Evolutionary conservation across 1,140 invertebrate genomes (phyloP).

Genomic region (Drosophila yakuba): DNA sequence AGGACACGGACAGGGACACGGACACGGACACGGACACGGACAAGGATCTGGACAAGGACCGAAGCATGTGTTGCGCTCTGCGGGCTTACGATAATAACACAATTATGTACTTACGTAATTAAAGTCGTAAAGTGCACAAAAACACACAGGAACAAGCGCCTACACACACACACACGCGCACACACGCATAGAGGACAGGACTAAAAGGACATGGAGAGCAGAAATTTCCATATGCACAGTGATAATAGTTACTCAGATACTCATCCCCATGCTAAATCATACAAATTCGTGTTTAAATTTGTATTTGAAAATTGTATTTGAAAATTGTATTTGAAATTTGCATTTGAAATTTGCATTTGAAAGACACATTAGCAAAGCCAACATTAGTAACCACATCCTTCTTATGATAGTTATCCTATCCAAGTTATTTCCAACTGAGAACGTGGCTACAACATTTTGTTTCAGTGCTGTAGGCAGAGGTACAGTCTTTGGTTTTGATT

Average conservation of each 20-base stretch:
- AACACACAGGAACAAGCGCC: conserved; percentile 41
- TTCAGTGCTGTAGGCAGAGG: conserved; percentile 7
- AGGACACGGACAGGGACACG: not conserved
- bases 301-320: too few species aligned
- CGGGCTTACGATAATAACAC: conserved; percentile 80
- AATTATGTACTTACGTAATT: conserved; percentile 83
- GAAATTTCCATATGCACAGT: not conserved
- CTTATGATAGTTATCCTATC: too few species aligned
- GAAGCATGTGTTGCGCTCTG: conserved; percentile 42
- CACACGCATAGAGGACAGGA: not conserved
- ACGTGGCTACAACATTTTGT: too few species aligned
- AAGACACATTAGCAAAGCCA: too few species aligned
- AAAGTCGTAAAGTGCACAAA: conserved; percentile 80
- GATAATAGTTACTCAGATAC: not conserved
- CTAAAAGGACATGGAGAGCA: not conserved
- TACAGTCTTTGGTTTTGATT: conserved; percentile 37
- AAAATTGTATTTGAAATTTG: not conserved
- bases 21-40: conserved; percentile 13
- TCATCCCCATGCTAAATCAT: not conserved
- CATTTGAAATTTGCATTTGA: not conserved
- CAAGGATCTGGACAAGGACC: conserved; percentile 7
- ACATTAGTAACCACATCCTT: too few species aligned
- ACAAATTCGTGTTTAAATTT: not conserved
- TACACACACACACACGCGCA: not conserved
- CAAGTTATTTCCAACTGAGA: too few species aligned